These are phyloP conservation scores for Rosalia funebris DNA, from an alignment of 2,888 invertebrate species.

Conservation along the genomic window DNA sequence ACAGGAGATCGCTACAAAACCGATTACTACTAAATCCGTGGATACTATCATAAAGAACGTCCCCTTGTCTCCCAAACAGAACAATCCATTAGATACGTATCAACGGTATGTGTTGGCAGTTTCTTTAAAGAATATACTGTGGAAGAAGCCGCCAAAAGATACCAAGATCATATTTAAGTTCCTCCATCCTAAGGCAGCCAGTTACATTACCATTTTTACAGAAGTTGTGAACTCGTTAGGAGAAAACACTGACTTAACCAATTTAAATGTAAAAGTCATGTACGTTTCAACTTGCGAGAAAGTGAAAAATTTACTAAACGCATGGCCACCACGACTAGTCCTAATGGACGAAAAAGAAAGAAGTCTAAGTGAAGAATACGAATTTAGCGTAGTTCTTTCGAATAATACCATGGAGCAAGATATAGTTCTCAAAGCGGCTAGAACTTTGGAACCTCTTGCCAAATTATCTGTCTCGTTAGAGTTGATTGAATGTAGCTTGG, in stretches of 20 bases:
- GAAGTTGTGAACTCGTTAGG: slow-evolving; percentile 47
- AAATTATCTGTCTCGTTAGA: slow-evolving; percentile 50
- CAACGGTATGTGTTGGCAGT: slow-evolving; percentile 54
- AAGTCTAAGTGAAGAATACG: slow-evolving; percentile 47
- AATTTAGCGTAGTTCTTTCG: slow-evolving; percentile 42
- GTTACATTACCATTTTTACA: slow-evolving; percentile 49
- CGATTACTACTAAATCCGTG: slow-evolving; percentile 41
- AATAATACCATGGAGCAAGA: slow-evolving; percentile 40
- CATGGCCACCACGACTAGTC: slow-evolving; percentile 54
- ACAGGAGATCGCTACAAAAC: neutral
- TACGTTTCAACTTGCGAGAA: slow-evolving; percentile 52
- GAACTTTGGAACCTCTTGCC: slow-evolving; percentile 48
- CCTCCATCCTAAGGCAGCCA: slow-evolving; percentile 56
- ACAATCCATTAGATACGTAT: slow-evolving; percentile 39
- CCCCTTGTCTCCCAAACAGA: slow-evolving; percentile 37
- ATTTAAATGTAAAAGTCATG: slow-evolving; percentile 48
- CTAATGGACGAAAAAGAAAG: slow-evolving; percentile 51
- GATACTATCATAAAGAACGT: slow-evolving; percentile 45
- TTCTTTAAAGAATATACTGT: slow-evolving; percentile 50
- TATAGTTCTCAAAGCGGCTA: slow-evolving; percentile 43
- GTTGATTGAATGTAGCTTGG: slow-evolving; percentile 30
- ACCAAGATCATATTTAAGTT: slow-evolving; percentile 54
- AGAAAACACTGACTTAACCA: slow-evolving; percentile 47
- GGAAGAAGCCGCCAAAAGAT: slow-evolving; percentile 44
- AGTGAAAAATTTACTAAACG: slow-evolving; percentile 50